Evolutionary conservation across 2,113 vertebrate genomes (phyloP).

Genomic region (Vanacampus margaritifer): DNA sequence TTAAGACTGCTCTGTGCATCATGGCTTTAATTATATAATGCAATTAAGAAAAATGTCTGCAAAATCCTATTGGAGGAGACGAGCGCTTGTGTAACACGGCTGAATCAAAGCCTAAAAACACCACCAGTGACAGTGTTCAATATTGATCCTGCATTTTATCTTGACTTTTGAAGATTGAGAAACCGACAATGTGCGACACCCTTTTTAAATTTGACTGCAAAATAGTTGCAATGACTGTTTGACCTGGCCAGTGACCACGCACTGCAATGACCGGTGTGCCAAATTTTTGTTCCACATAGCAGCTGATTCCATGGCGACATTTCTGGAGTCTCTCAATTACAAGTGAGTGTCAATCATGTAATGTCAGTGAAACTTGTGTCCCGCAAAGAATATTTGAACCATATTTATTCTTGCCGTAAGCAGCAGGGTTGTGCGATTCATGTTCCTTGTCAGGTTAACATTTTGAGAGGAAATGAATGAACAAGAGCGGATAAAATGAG

Average conservation of each 20-base stretch:
- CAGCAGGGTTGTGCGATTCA: not conserved
- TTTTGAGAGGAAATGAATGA: constrained; percentile 11
- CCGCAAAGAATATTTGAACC: not conserved
- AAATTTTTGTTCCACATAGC: not conserved
- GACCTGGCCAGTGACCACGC: not conserved
- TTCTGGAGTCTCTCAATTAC: not conserved
- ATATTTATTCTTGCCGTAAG: not conserved
- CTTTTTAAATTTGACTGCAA: not conserved
- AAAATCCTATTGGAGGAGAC: not conserved
- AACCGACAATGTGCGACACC: too few species aligned
- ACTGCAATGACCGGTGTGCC: not conserved
- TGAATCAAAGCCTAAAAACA: too few species aligned
- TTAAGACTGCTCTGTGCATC: not conserved
- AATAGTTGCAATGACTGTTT: not conserved
- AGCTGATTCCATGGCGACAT: constrained; percentile 1
- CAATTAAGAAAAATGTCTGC: not conserved
- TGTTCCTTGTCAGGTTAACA: not conserved
- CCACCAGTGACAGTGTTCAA: too few species aligned
- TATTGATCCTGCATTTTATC: too few species aligned
- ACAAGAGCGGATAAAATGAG: constrained; percentile 46
- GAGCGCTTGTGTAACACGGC: too few species aligned
- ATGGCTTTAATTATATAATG: not conserved
- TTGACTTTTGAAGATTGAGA: too few species aligned
- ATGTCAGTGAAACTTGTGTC: not conserved
- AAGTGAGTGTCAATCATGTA: not conserved